Evolutionary conservation across 2,797 vertebrate genomes (phyloP).

Genomic region (Cossypha caffra): DNA sequence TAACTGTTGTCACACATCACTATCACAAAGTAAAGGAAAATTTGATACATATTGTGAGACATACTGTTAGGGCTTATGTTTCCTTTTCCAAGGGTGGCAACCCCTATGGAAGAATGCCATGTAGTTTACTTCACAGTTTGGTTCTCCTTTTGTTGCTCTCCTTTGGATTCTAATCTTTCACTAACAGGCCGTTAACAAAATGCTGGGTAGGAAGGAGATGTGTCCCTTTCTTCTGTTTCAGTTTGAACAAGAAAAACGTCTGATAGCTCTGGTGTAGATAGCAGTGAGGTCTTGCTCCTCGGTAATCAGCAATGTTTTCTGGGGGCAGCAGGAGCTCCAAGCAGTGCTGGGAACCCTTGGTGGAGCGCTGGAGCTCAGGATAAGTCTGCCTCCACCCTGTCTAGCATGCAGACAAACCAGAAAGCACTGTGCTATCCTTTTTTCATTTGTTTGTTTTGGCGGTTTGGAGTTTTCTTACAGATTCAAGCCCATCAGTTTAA

Average conservation of each 20-base stretch:
- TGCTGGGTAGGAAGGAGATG: neutral
- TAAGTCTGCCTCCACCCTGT: neutral
- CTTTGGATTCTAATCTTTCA: neutral
- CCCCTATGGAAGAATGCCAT: neutral
- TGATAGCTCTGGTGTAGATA: neutral
- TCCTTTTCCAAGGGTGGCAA: neutral
- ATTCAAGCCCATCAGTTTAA: neutral
- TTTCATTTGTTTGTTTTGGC: neutral
- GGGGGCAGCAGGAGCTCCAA: neutral
- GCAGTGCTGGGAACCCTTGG: neutral
- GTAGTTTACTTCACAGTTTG: neutral
- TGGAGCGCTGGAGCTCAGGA: neutral
- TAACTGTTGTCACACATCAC: neutral
- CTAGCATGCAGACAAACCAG: neutral
- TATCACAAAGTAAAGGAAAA: conserved; percentile 5
- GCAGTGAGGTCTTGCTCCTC: neutral
- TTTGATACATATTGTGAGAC: neutral
- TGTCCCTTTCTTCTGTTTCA: neutral
- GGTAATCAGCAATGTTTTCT: neutral
- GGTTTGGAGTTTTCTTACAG: neutral
- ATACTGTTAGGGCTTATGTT: neutral
- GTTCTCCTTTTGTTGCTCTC: neutral
- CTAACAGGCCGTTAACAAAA: neutral
- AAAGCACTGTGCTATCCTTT: neutral
- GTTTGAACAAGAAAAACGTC: neutral